Evolutionary conservation across 2,888 invertebrate species (phyloP), one percentile per base, ranked within the genome.

Genomic region (Nomada ferruginata): DNA sequence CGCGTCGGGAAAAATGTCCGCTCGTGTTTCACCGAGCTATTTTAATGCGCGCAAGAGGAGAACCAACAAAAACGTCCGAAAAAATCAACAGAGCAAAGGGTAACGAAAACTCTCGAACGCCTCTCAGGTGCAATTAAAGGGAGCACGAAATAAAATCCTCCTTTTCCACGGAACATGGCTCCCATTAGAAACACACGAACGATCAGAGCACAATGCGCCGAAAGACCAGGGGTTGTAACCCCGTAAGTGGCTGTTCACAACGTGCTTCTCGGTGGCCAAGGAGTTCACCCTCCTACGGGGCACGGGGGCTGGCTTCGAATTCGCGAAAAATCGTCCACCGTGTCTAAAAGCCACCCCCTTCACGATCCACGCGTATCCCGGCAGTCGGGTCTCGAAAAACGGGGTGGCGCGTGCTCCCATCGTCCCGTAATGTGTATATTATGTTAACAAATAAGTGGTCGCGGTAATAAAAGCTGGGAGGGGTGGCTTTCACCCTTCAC

Each of bases 391-490:
- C 36, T 64, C 52, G 75, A 69, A 60, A 64, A 20, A 42, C 60
- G 64, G 78, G 63, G 72, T 76, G 87, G 83, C 86, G 87, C 88
- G 88, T 88, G 87, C 88, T 83, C 79, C 86, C 89, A 82, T 82
- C 85, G 82, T 80, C 82, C 81, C 85, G 82, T 92, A 92, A 92
- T 92, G 92, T 92, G 91, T 92, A 92, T 92, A 92, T 92, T 92
- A 92, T 92, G 92, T 92, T 92, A 92, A 92, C 92, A 92, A 92
- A 92, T 92, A 92, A 92, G 92, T 92, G 91, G 90, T 90, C 87
- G 89, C 87, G 88, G 91, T 91, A 92, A 92, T 92, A 92, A 92
- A 92, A 91, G 92, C 90, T 65, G 66, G 60, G 78, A 59, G 59
- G 64, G 64, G 13, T 20, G 47, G 59, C 64, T 36, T 74, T 66